Percentiles rank a stretch among this genome's conserved stretches.
These are phyloP conservation scores for Anguilla pacifica DNA, from an alignment of 2,797 vertebrate genomes.

Conservation along the genomic window DNA sequence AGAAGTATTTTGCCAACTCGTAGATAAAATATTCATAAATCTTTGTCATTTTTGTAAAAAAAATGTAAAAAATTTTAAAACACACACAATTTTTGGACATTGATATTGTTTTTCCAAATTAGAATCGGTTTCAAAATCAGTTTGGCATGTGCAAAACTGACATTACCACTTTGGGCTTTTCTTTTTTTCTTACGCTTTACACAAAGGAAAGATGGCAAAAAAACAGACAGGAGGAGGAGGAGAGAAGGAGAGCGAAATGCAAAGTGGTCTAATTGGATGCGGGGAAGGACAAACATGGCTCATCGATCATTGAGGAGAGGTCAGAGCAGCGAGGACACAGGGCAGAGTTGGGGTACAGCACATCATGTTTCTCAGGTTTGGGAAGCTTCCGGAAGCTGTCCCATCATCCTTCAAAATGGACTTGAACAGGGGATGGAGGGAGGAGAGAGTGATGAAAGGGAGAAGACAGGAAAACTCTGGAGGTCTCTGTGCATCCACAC, in stretches of 20 bases:
- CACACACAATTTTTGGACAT: not conserved
- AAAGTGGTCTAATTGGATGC: not conserved
- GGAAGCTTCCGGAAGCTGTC: not conserved
- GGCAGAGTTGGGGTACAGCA: not conserved
- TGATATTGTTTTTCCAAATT: not conserved
- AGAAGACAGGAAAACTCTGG: not conserved
- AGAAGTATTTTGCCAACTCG: not conserved
- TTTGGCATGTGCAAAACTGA: not conserved
- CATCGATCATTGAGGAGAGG: not conserved
- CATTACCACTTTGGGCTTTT: not conserved
- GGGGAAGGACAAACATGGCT: not conserved
- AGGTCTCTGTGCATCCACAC: not conserved
- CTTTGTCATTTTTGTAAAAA: not conserved
- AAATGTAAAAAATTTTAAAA: not conserved
- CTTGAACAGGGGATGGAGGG: not conserved
- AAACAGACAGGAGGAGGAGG: not conserved
- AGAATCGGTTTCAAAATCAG: not conserved
- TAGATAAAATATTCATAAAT: not conserved
- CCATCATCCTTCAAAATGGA: constrained; percentile 1
- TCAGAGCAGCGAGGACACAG: not conserved
- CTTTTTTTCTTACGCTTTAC: not conserved
- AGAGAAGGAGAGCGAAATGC: not conserved
- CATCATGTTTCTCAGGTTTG: not conserved
- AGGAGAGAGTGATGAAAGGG: not conserved
- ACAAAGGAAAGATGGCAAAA: not conserved